Conservation (phyloP, 2,797 vertebrate species). For the Rhynchotus rufescens region DNA sequence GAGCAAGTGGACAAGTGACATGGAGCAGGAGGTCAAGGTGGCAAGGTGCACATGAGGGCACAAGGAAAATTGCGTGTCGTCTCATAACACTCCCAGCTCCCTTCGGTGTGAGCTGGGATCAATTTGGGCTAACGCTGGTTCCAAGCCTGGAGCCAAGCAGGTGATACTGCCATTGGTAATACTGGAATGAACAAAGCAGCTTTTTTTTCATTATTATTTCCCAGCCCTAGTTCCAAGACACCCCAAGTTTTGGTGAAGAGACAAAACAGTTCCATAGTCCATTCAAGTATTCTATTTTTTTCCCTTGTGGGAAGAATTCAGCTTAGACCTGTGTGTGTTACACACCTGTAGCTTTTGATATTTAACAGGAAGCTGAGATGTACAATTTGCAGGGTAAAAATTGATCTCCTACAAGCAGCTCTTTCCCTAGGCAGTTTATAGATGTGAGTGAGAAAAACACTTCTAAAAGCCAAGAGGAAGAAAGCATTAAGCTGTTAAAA, state of each 20-base stretch:
- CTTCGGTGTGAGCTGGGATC: background rate
- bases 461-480: background rate
- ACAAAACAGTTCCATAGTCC: background rate
- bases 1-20: background rate
- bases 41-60: background rate
- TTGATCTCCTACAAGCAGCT: background rate
- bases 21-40: background rate
- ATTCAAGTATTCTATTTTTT: background rate
- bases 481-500: background rate
- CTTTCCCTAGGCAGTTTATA: background rate
- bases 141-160: background rate
- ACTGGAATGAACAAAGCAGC: background rate
- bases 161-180: background rate
- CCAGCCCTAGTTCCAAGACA: background rate
- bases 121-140: background rate
- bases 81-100: background rate
- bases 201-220: background rate
- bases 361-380: background rate
- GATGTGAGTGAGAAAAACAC: background rate
- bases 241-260: background rate
- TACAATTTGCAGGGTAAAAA: background rate
- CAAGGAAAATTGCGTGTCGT: background rate
- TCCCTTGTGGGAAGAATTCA: background rate
- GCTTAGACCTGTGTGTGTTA: background rate
- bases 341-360: background rate